Conservation (phyloP, 1,140 invertebrate genomes). For the Drosophila rhopaloa region DNA sequence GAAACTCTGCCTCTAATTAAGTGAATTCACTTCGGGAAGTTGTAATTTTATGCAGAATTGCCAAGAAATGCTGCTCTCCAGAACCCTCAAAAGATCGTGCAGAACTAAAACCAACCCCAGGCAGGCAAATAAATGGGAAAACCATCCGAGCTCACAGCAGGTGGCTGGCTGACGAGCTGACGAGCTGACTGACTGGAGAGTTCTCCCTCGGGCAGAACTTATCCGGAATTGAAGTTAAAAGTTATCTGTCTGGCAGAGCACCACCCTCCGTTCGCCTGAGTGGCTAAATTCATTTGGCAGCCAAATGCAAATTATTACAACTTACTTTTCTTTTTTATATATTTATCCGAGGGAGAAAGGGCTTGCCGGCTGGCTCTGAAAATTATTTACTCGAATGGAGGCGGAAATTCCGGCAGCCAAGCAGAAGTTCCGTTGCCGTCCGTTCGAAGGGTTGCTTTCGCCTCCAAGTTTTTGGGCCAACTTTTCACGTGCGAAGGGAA, state of each 20-base stretch:
- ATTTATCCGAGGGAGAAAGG: slow-evolving; percentile 18
- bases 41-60: slow-evolving; percentile 30
- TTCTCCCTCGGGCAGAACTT: slow-evolving; percentile 52
- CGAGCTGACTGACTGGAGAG: slow-evolving; percentile 12
- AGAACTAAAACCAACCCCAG: slow-evolving; percentile 29
- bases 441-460: slow-evolving; percentile 42
- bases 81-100: slow-evolving; percentile 20
- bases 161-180: slow-evolving; percentile 44
- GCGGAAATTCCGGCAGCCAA: slow-evolving; percentile 48
- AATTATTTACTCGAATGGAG: slow-evolving; percentile 73
- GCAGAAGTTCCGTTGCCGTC: slow-evolving; percentile 33
- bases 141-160: slow-evolving; percentile 67
- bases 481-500: slow-evolving; percentile 34
- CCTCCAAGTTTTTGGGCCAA: slow-evolving; percentile 52
- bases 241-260: slow-evolving; percentile 60
- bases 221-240: slow-evolving; percentile 74
- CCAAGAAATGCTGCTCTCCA: slow-evolving; percentile 21
- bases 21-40: slow-evolving; percentile 23
- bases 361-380: slow-evolving; percentile 33
- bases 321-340: slow-evolving; percentile 71
- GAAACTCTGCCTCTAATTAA: slow-evolving; percentile 31
- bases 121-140: slow-evolving; percentile 30
- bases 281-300: slow-evolving; percentile 82
- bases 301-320: slow-evolving; percentile 82
- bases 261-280: slow-evolving; percentile 50